Conservation (phyloP, 1,140 invertebrate species). For the Hermetia illucens region DNA sequence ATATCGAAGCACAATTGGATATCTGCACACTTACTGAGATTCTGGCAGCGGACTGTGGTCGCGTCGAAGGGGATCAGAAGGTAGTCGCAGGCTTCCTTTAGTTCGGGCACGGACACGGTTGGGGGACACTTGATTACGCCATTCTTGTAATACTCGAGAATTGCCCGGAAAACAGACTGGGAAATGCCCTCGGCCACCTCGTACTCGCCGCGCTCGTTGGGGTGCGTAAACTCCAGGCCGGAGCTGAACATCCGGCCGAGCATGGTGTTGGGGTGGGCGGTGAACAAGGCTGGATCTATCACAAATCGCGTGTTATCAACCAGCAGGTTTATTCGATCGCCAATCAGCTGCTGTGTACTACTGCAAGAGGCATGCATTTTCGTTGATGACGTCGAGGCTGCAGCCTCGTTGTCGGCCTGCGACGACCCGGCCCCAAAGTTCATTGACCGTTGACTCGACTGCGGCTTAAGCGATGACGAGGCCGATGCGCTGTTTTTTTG, state of each 20-base stretch:
- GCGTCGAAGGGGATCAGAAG: conserved; percentile 95
- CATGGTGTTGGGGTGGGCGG: conserved; percentile 86
- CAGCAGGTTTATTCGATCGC: conserved; percentile 60
- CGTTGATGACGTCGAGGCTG: too few species aligned
- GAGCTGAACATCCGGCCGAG: conserved; percentile 94
- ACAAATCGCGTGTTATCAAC: conserved; percentile 89
- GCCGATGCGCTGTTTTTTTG: too few species aligned
- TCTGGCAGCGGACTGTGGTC: conserved; percentile 88
- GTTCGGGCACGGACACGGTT: conserved; percentile 77
- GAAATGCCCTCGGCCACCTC: conserved; percentile 98
- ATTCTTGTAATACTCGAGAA: conserved; percentile 90
- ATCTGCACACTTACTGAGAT: conserved; percentile 58
- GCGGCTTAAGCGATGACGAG: too few species aligned
- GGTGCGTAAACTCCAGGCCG: conserved; percentile 80
- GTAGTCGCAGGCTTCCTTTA: conserved; percentile 97
- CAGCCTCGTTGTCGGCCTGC: too few species aligned
- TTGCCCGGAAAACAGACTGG: conserved; percentile 85
- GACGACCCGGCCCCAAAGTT: too few species aligned
- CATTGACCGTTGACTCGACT: too few species aligned
- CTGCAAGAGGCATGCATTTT: too few species aligned
- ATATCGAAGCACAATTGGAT: conserved; percentile 7
- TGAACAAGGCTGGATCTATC: conserved; percentile 81
- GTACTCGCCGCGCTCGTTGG: conserved; percentile 93
- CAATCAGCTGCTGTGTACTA: too few species aligned
- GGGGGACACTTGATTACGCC: conserved; percentile 73